phyloP scores from a whole-genome alignment of 2,888 invertebrate genomes.

The Pandemis corylana region DNA sequence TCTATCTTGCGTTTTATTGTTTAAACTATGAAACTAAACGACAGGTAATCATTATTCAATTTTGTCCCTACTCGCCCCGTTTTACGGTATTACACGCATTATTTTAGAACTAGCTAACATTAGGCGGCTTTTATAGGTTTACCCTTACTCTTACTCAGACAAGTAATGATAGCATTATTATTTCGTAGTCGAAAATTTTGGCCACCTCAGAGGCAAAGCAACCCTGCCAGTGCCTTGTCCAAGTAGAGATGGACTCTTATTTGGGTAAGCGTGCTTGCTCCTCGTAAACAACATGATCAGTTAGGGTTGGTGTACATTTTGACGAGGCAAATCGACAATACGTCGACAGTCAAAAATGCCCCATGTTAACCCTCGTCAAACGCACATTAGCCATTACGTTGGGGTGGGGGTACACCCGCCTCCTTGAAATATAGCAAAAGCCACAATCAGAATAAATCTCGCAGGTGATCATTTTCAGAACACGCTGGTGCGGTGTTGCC shows the following conservation, averaged over 20 bases:
- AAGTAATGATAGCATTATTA: not conserved
- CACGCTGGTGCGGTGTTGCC: conserved; percentile 82
- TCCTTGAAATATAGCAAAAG: not conserved
- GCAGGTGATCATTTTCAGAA: conserved; percentile 81
- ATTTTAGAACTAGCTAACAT: too few species aligned
- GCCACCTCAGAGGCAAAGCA: not conserved
- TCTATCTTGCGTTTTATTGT: too few species aligned
- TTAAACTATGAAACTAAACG: too few species aligned
- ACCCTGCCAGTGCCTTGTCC: not conserved
- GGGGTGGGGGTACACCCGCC: not conserved
- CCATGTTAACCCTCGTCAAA: too few species aligned
- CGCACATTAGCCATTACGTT: too few species aligned
- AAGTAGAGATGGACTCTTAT: not conserved
- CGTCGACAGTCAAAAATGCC: too few species aligned
- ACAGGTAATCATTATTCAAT: too few species aligned
- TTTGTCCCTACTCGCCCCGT: too few species aligned
- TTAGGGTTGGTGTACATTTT: too few species aligned
- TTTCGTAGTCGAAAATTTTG: not conserved
- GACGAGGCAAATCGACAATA: too few species aligned
- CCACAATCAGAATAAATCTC: conserved; percentile 22
- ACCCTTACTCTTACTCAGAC: not conserved
- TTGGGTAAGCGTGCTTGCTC: not conserved
- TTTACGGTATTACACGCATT: too few species aligned
- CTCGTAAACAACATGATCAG: not conserved
- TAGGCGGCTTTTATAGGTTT: too few species aligned